These are phyloP conservation scores for Platycheirus rosarum DNA, from an alignment of 2,888 invertebrate genomes.

Conservation along the genomic window DNA sequence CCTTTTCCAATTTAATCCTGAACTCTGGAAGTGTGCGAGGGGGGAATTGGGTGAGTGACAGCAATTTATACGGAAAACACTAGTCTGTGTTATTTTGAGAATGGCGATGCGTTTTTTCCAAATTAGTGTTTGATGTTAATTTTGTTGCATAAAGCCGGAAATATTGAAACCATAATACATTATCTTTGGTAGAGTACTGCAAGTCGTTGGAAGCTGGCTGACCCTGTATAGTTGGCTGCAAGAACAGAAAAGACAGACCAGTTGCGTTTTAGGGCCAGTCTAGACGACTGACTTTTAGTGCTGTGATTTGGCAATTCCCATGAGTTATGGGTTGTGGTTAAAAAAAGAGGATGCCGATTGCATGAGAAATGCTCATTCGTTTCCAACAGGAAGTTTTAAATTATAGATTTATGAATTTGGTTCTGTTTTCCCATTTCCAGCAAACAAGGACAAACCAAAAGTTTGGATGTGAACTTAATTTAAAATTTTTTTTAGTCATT, in stretches of 20 bases:
- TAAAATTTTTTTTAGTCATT: too few species aligned
- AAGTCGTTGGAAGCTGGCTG: constrained; percentile 2
- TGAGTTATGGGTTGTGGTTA: constrained; percentile 11
- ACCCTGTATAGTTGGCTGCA: constrained; percentile 17
- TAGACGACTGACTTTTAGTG: constrained; percentile 46
- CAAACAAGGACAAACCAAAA: too few species aligned
- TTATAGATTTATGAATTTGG: too few species aligned
- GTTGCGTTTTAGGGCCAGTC: constrained; percentile 25
- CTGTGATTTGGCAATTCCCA: constrained; percentile 59
- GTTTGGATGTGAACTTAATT: too few species aligned
- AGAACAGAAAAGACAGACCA: constrained; percentile 35
- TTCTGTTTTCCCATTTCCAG: too few species aligned
- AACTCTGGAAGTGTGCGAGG: constrained; percentile 43
- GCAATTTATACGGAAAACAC: constrained; percentile 3
- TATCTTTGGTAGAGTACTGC: constrained; percentile 1
- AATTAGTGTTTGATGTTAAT: constrained; percentile 66
- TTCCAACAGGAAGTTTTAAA: too few species aligned
- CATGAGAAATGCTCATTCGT: too few species aligned
- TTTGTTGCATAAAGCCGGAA: constrained; percentile 49
- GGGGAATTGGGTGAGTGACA: constrained; percentile 56
- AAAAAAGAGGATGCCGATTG: background rate
- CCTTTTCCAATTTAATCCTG: constrained; percentile 68
- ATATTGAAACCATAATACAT: constrained; percentile 33
- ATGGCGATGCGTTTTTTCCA: background rate
- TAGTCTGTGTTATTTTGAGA: background rate